phyloP scores from a whole-genome alignment of 2,888 invertebrate species.

The Galeopsomyia nigrocyanea region DNA sequence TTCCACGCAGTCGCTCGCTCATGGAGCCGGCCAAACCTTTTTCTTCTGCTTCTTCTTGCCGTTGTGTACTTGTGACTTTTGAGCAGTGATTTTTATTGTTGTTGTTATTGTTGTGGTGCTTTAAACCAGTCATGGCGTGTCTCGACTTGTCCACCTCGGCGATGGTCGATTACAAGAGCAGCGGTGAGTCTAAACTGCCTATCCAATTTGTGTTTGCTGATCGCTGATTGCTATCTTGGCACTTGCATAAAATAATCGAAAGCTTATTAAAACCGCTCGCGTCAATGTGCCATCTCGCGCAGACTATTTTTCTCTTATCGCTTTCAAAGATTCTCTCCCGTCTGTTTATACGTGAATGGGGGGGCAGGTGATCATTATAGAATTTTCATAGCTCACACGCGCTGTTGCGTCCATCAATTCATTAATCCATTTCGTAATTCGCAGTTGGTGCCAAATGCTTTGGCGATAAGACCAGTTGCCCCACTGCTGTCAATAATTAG shows the following conservation, averaged over 20 bases:
- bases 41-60: too few species aligned
- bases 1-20: neutral
- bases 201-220: neutral
- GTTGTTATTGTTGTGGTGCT: neutral
- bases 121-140: slow-evolving; percentile 38
- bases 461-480: slow-evolving; percentile 27
- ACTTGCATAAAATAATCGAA: neutral
- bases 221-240: slow-evolving; percentile 1
- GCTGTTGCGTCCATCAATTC: too few species aligned
- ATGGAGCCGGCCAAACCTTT: too few species aligned
- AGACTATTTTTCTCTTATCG: neutral
- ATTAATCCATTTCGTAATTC: too few species aligned
- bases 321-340: neutral
- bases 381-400: neutral
- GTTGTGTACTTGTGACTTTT: too few species aligned
- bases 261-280: neutral
- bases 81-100: too few species aligned
- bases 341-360: neutral
- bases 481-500: slow-evolving; percentile 41
- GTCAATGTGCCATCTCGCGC: slow-evolving; percentile 1
- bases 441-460: too few species aligned
- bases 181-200: slow-evolving; percentile 56
- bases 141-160: slow-evolving; percentile 57
- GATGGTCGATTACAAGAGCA: slow-evolving; percentile 58
- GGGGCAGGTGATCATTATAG: neutral